A percentile compares a stretch with the other conserved stretches of the same genome.
These are phyloP conservation scores for Pheosia gnoma DNA, from an alignment of 2,888 invertebrate genomes.

Conservation along the genomic window DNA sequence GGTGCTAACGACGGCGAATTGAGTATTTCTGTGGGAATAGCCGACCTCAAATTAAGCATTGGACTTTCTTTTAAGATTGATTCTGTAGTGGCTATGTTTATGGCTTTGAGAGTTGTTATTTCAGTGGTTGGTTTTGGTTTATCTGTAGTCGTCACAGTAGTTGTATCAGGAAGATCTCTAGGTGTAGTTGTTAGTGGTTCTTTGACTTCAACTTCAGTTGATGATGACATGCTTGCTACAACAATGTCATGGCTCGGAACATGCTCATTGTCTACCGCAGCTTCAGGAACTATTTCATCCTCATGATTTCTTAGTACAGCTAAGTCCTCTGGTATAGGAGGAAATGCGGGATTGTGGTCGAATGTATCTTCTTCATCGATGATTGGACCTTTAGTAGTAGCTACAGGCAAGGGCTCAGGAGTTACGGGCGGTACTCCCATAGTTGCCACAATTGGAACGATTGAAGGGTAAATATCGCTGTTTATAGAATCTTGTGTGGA, in stretches of 20 bases:
- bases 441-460: constrained; percentile 56
- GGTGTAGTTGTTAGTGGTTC: constrained; percentile 47
- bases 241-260: constrained; percentile 50
- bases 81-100: constrained; percentile 38
- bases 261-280: constrained; percentile 53
- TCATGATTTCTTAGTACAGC: constrained; percentile 70
- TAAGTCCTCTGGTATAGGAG: constrained; percentile 76
- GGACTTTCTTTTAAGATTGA: constrained; percentile 55
- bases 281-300: constrained; percentile 69
- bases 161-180: constrained; percentile 43
- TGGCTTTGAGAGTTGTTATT: constrained; percentile 33
- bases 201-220: constrained; percentile 44
- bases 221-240: constrained; percentile 43
- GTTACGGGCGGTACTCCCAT: constrained; percentile 52
- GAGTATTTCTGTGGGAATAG: constrained; percentile 68
- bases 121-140: constrained; percentile 40
- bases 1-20: constrained; percentile 56
- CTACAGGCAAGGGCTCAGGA: constrained; percentile 42
- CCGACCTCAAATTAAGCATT: constrained; percentile 69
- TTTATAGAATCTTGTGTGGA: constrained; percentile 68
- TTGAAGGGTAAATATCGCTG: constrained; percentile 63
- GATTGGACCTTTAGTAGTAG: constrained; percentile 59
- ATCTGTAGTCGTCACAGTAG: constrained; percentile 44
- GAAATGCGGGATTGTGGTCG: constrained; percentile 77
- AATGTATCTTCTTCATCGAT: constrained; percentile 73